A percentile compares a stretch with the other conserved stretches of the same genome.
These are phyloP conservation scores for Macaca nemestrina DNA, from an alignment of 2,113 vertebrate species.

Conservation along the genomic window DNA sequence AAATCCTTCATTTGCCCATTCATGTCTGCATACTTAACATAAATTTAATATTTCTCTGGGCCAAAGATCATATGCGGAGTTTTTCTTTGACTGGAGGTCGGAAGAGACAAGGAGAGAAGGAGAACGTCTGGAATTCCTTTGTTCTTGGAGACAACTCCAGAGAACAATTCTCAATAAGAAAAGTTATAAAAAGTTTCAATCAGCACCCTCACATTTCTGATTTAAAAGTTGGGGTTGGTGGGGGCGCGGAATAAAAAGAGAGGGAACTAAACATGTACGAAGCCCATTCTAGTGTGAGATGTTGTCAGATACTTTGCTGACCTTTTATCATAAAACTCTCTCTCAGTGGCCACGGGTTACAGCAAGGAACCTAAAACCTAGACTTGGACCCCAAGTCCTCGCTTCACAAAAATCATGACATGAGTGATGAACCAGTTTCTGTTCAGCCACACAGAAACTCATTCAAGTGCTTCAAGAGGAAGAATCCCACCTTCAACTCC, in stretches of 20 bases:
- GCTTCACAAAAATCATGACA: background rate
- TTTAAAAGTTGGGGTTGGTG: background rate
- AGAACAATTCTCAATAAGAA: background rate
- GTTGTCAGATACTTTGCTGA: background rate
- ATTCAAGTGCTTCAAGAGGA: background rate
- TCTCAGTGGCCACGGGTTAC: background rate
- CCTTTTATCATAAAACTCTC: background rate
- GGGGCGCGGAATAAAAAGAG: accelerated
- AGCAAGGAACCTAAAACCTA: background rate
- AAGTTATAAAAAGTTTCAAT: background rate
- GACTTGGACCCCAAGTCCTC: background rate
- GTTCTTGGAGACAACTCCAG: background rate
- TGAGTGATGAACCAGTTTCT: background rate
- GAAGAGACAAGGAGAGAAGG: background rate
- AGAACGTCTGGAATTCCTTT: background rate
- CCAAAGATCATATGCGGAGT: background rate
- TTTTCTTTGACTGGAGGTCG: conserved; percentile 40
- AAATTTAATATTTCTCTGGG: conserved; percentile 60
- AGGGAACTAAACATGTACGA: background rate
- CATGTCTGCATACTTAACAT: conserved; percentile 43
- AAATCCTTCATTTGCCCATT: conserved; percentile 52
- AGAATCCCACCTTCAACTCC: background rate
- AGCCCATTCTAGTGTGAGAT: background rate
- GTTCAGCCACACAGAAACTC: background rate
- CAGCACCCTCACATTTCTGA: background rate